Base-by-base conservation (phyloP, 2,113 vertebrate genomes). In the Campylomormyrus tamandua region DNA sequence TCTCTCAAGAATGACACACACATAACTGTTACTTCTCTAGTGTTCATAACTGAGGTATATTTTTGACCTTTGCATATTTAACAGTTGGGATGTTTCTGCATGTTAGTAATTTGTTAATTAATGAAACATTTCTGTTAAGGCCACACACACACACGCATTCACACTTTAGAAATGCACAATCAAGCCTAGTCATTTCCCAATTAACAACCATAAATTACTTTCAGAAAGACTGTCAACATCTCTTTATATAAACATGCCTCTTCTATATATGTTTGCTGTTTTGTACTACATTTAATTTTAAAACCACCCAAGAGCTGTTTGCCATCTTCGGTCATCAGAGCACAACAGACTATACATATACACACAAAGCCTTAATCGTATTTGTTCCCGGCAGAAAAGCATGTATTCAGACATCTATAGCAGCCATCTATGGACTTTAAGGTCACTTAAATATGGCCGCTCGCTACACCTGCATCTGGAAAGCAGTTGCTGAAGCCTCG, bases 41-140 rank as follows among this genome's bases (percentile, higher is more conserved):
- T 70, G 92, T 77, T 89, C 90, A 50, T 90, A 87, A 27, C 90
- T 95, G 94, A 95, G 95, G 94, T 95, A 94, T 93, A 86, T 90
- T 90, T 88, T 92, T 89, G 91, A 91, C 94, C 91, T 92, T 95
- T 95, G 95, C 95, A 95, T 95, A 95, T 93, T 74, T 90, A 92
- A 89, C 93, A 90, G 92, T 92, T 92, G n/a, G 49, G 84, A 8
- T 70, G 90, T 90, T 52, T 83, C 50, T 56, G 50, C 24, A 48
- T 74, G 58, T 92, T 90, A 91, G 8, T 46, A 39, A 80, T 49
- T 45, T 89, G 21, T 80, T 56, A 52, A 52, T 52, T 52, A 15
- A 70, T 80, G 35, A 27, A 39, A 31, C 46, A 74, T 77, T 42
- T 21, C 0, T 35, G 35, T 89, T 56, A 45, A 89, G 58, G 35